phyloP scores from a whole-genome alignment of 2,113 vertebrate genomes.

The Mormyrus iriodes region DNA sequence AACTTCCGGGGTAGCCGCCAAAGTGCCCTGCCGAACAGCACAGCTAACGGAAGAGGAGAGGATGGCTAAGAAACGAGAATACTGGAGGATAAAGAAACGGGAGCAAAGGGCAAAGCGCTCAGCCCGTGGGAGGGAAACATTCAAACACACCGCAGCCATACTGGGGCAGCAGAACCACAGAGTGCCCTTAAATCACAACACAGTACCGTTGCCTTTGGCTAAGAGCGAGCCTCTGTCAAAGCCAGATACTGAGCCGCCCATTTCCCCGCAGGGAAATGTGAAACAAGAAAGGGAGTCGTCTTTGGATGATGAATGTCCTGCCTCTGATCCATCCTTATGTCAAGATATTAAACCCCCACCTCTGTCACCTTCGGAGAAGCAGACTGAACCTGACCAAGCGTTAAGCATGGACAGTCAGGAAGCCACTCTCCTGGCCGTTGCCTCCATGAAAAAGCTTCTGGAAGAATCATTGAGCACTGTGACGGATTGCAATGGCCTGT shows the following conservation, averaged over 20 bases:
- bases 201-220: neutral
- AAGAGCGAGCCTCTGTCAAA: neutral
- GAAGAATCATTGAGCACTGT: slow-evolving; percentile 61
- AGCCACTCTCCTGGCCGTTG: slow-evolving; percentile 61
- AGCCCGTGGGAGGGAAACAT: slow-evolving; percentile 36
- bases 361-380: slow-evolving; percentile 27
- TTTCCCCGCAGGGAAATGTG: slow-evolving; percentile 26
- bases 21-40: neutral
- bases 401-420: slow-evolving; percentile 50
- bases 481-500: slow-evolving; percentile 30
- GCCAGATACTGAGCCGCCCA: neutral
- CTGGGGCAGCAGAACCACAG: slow-evolving; percentile 42
- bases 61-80: slow-evolving; percentile 55
- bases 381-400: slow-evolving; percentile 42
- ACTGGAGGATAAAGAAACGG: slow-evolving; percentile 62
- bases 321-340: slow-evolving; percentile 39
- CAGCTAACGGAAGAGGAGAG: slow-evolving; percentile 46
- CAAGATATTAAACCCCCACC: slow-evolving; percentile 41
- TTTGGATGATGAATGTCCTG: slow-evolving; percentile 38
- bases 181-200: neutral
- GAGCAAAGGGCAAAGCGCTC: slow-evolving; percentile 58
- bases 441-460: slow-evolving; percentile 66
- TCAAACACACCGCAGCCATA: slow-evolving; percentile 17
- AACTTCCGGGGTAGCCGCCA: neutral
- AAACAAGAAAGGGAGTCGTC: slow-evolving; percentile 49